These are phyloP conservation scores for Ephydatia muelleri DNA, from an alignment of 37 sponge, comb jelly and placozoan species.

Conservation along the genomic window DNA sequence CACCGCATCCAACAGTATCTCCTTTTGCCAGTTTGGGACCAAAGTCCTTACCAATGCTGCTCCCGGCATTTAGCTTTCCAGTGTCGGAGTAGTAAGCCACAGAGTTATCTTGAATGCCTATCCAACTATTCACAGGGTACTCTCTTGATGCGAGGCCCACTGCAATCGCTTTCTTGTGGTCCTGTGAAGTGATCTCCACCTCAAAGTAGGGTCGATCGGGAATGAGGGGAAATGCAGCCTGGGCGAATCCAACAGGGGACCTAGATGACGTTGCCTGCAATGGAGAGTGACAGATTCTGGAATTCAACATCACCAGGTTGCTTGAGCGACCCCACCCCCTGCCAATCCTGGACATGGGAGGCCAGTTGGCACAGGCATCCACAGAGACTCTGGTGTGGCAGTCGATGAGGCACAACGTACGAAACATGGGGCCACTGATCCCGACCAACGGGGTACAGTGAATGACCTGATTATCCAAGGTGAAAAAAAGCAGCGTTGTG, in stretches of 20 bases:
- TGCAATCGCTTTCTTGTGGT: conserved; percentile 51
- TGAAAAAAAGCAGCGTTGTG: conserved; percentile 47
- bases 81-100: conserved; percentile 57
- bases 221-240: conserved; percentile 44
- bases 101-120: conserved; percentile 33
- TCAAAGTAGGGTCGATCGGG: conserved; percentile 60
- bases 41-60: conserved; percentile 16
- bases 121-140: conserved; percentile 29
- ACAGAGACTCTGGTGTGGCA: conserved; percentile 22
- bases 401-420: conserved; percentile 30
- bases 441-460: conserved; percentile 15
- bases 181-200: conserved; percentile 46
- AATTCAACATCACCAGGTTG: conserved; percentile 28
- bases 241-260: conserved; percentile 49
- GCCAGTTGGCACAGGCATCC: conserved; percentile 66
- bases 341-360: conserved; percentile 48
- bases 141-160: conserved; percentile 51
- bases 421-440: conserved; percentile 14
- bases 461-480: conserved; percentile 38
- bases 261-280: background rate
- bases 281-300: conserved; percentile 8
- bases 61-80: conserved; percentile 54
- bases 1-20: conserved; percentile 74
- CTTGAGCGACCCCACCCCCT: conserved; percentile 51
- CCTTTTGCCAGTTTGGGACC: conserved; percentile 50